Conservation (phyloP, 2,888 invertebrate species). For the Dicranocentrus wangi region DNA sequence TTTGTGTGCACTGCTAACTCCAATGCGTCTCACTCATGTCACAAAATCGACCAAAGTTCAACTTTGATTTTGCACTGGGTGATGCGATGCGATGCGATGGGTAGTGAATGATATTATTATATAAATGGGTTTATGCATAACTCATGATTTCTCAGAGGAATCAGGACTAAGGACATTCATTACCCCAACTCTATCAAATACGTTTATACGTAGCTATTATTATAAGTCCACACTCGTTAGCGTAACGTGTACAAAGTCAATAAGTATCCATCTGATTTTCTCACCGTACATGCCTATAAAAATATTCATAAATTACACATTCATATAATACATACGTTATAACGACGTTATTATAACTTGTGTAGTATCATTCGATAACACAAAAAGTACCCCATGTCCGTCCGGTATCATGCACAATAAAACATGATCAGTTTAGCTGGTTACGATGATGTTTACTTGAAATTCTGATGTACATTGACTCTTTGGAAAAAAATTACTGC, state of each 20-base stretch:
- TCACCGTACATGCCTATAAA: background rate
- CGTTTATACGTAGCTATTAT: too few species aligned
- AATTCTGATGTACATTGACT: too few species aligned
- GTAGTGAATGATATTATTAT: conserved; percentile 17
- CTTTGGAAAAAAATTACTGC: too few species aligned
- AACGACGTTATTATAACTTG: background rate
- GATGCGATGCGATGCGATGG: too few species aligned
- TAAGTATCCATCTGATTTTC: background rate
- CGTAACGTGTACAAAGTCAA: too few species aligned
- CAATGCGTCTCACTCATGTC: background rate
- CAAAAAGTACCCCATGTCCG: too few species aligned
- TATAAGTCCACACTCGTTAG: too few species aligned
- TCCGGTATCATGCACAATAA: background rate
- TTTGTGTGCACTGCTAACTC: too few species aligned
- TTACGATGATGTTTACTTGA: too few species aligned
- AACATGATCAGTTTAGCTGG: background rate
- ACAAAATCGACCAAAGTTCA: too few species aligned
- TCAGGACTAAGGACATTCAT: conserved; percentile 58
- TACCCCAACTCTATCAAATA: background rate
- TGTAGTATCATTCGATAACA: too few species aligned
- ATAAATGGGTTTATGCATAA: background rate
- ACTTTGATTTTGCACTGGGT: too few species aligned
- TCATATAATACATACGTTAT: background rate
- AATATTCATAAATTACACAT: background rate
- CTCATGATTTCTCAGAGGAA: conserved; percentile 57